phyloP scores from a whole-genome alignment of 2,888 invertebrate species.

The Hermodice carunculata region DNA sequence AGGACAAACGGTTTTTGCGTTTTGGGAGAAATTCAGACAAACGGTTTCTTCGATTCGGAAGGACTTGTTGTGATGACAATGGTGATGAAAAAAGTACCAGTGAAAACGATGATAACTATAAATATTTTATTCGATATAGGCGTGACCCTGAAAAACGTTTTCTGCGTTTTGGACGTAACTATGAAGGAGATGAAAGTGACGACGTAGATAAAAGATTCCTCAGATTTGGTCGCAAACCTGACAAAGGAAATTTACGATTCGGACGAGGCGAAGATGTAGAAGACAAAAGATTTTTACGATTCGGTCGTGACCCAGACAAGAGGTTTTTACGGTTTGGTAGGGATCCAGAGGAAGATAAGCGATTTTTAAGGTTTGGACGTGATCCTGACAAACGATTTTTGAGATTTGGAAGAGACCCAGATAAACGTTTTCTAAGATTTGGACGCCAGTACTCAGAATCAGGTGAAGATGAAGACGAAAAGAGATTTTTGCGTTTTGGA shows the following conservation, averaged over 20 bases:
- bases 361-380: conserved; percentile 39
- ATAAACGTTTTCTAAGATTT: conserved; percentile 28
- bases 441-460: conserved; percentile 26
- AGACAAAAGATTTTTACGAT: conserved; percentile 30
- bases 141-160: conserved; percentile 46
- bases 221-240: conserved; percentile 43
- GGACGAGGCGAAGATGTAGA: conserved; percentile 33
- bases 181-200: conserved; percentile 3
- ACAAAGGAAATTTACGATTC: conserved; percentile 47
- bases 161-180: conserved; percentile 48
- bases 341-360: conserved; percentile 31
- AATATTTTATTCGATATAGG: too few species aligned
- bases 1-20: too few species aligned
- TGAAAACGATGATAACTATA: too few species aligned
- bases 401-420: conserved; percentile 21
- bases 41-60: conserved; percentile 54
- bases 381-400: conserved; percentile 17
- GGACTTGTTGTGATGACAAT: conserved; percentile 30
- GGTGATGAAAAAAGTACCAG: conserved; percentile 17
- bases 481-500: not conserved
- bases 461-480: not conserved
- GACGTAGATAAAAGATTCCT: conserved; percentile 43
- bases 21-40: too few species aligned
- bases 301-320: conserved; percentile 30
- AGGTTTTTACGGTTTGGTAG: conserved; percentile 37